Evolutionary conservation across 2,888 invertebrate genomes (phyloP).

Genomic region (Parapristionchus giblindavisi): DNA sequence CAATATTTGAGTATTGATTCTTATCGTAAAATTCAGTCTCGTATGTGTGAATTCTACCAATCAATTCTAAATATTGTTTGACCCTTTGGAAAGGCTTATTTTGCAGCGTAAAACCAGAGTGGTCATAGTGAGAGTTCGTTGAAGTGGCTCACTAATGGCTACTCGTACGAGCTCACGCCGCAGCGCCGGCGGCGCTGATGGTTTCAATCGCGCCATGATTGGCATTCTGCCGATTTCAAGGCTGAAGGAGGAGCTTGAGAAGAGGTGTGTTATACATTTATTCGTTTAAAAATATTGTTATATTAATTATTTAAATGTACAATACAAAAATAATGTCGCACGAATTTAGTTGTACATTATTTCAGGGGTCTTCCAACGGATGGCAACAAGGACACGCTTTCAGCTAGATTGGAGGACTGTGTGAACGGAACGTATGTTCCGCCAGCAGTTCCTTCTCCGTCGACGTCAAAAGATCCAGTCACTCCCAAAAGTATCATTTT

Average conservation of each 20-base stretch:
- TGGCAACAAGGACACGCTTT: neutral
- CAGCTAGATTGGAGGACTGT: slow-evolving; percentile 14
- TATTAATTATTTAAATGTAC: neutral
- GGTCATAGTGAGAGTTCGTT: too few relatives aligned
- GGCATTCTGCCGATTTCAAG: neutral
- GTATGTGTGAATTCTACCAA: too few relatives aligned
- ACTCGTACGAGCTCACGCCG: slow-evolving; percentile 31
- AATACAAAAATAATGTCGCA: neutral
- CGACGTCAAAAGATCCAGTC: neutral
- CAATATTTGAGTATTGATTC: neutral
- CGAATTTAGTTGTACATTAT: too few relatives aligned
- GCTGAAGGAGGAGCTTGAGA: slow-evolving; percentile 16
- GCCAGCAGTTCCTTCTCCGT: neutral
- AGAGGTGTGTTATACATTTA: neutral
- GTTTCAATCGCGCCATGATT: slow-evolving; percentile 23
- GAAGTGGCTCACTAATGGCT: too few relatives aligned
- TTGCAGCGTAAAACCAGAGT: too few relatives aligned
- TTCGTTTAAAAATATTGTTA: neutral
- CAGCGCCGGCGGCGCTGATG: slow-evolving; percentile 21
- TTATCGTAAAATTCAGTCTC: neutral
- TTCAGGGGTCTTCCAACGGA: slow-evolving; percentile 1
- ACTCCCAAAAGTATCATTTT: slow-evolving; percentile 12
- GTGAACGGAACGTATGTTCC: neutral
- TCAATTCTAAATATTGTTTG: neutral
- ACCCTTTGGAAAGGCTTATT: too few relatives aligned